phyloP scores from a whole-genome alignment of 1,140 invertebrate species.

The Euwallacea fornicatus region DNA sequence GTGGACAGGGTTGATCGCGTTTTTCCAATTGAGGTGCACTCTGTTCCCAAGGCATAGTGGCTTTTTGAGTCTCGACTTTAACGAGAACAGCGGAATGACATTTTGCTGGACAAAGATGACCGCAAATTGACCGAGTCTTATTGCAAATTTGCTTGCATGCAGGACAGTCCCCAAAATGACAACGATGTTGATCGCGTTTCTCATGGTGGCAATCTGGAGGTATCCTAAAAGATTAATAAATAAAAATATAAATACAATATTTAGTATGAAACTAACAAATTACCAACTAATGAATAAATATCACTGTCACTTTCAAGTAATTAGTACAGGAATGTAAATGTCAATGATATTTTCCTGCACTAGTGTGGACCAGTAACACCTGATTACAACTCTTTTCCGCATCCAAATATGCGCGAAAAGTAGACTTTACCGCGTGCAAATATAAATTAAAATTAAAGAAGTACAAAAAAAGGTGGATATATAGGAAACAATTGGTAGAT shows the following conservation, averaged over 20 bases:
- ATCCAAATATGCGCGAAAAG: no score
- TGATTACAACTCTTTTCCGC: no score
- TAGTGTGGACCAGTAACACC: no score
- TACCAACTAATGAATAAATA: neutral
- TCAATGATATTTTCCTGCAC: no score
- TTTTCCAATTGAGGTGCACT: constrained; percentile 60
- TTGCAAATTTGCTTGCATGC: constrained; percentile 76
- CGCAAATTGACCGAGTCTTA: constrained; percentile 65
- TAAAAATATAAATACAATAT: constrained; percentile 20
- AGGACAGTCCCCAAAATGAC: constrained; percentile 87
- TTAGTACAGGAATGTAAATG: no score
- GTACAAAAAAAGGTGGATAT: no score
- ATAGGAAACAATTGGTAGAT: neutral
- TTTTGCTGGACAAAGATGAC: constrained; percentile 70
- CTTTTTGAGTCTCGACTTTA: constrained; percentile 64
- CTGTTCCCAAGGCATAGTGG: constrained; percentile 75
- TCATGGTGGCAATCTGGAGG: constrained; percentile 79
- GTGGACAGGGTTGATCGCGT: constrained; percentile 68
- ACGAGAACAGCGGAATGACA: constrained; percentile 83
- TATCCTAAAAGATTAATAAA: constrained; percentile 55
- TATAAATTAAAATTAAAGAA: no score
- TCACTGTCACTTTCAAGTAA: neutral
- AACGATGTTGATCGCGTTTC: constrained; percentile 71
- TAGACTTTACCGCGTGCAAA: no score
- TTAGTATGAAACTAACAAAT: neutral